Conservation (phyloP, 2,113 vertebrate species). For the Notarius quadriscutis region DNA sequence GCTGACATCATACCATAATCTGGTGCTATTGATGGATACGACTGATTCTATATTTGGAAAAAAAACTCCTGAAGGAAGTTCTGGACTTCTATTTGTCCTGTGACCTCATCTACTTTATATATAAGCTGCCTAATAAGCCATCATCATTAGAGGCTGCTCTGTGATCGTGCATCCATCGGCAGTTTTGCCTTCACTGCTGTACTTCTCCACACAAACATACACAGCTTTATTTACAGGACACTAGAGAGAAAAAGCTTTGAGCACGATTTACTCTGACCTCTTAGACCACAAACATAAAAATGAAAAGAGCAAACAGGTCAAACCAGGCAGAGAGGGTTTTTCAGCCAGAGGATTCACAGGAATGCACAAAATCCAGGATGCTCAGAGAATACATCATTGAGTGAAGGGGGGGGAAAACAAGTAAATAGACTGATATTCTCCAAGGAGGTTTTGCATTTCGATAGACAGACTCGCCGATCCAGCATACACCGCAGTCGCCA, state of each 20-base stretch:
- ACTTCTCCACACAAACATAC: constrained; percentile 3
- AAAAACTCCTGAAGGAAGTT: background rate
- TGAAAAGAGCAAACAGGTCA: constrained; percentile 22
- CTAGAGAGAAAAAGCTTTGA: background rate
- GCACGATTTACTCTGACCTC: constrained; percentile 24
- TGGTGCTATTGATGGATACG: background rate
- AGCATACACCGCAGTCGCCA: background rate
- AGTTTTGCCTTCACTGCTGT: background rate
- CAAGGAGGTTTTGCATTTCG: background rate
- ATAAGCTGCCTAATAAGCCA: background rate
- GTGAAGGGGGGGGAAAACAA: background rate
- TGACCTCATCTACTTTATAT: background rate
- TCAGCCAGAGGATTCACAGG: background rate
- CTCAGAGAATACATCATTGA: background rate
- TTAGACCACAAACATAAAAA: constrained; percentile 1
- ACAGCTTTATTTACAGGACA: constrained; percentile 18
- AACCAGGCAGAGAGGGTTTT: background rate
- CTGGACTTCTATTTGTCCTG: background rate
- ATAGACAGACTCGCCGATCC: background rate
- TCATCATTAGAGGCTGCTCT: background rate
- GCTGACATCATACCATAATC: background rate
- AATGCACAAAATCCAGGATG: background rate
- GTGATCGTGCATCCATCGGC: background rate
- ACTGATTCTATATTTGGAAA: background rate
- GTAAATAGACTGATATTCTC: background rate